phyloP scores from a whole-genome alignment of 2,113 vertebrate genomes.

The Phaetusa simplex region DNA sequence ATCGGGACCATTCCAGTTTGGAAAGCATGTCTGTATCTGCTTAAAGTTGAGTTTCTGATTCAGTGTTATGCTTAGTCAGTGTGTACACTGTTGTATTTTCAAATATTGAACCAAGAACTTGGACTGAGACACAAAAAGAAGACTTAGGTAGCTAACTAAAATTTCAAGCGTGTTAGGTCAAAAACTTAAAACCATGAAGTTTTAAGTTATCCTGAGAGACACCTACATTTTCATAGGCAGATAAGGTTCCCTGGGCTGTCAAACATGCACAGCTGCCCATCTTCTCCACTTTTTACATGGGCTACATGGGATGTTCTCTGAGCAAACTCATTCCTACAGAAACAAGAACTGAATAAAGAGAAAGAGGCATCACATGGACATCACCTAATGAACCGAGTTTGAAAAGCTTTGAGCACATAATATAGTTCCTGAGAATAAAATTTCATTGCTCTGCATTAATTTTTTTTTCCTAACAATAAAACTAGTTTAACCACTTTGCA shows the following conservation, averaged over 20 bases:
- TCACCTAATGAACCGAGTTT: not conserved
- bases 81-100: not conserved
- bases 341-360: not conserved
- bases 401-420: not conserved
- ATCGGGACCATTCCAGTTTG: not conserved
- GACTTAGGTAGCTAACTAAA: not conserved
- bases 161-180: not conserved
- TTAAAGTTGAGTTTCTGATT: not conserved
- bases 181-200: not conserved
- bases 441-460: not conserved
- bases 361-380: not conserved
- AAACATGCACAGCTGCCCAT: not conserved
- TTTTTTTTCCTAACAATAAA: not conserved
- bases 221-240: not conserved
- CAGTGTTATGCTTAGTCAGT: not conserved
- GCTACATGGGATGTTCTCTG: not conserved
- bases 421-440: not conserved
- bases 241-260: not conserved
- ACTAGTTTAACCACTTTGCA: not conserved
- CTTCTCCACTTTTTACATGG: not conserved
- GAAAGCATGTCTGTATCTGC: not conserved
- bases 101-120: constrained; percentile 24
- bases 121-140: not conserved
- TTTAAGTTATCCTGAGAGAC: not conserved
- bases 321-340: not conserved